Percentiles rank a stretch among this genome's conserved stretches.
Evolutionary conservation across 1,140 invertebrate species (phyloP).

Genomic region (Plutomurus gul): DNA sequence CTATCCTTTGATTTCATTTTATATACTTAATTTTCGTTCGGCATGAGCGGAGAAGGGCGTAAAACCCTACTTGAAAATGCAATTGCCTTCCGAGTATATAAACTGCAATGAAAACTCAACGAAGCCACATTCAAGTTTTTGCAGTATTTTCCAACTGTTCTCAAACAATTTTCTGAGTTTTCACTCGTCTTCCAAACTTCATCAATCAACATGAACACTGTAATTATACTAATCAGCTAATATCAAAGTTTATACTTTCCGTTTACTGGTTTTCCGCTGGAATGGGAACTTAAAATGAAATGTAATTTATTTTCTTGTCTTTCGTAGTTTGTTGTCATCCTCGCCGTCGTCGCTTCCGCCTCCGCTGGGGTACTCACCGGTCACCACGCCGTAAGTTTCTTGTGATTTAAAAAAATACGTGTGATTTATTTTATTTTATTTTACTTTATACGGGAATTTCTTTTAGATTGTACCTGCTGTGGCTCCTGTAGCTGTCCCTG

Average conservation of each 20-base stretch:
- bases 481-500: too few species aligned
- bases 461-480: too few species aligned
- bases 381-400: too few species aligned
- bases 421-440: too few species aligned
- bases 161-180: not conserved
- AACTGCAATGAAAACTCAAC: not conserved
- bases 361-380: not conserved
- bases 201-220: slow-evolving; percentile 13
- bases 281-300: not conserved
- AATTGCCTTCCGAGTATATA: slow-evolving; percentile 2
- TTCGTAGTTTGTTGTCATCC: not conserved
- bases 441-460: too few species aligned
- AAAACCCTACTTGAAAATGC: too few species aligned
- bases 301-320: not conserved
- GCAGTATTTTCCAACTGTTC: not conserved
- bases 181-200: not conserved
- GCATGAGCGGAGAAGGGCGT: not conserved
- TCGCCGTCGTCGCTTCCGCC: not conserved
- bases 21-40: not conserved
- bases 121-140: not conserved
- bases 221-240: not conserved
- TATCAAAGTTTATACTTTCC: not conserved
- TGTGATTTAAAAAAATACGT: too few species aligned
- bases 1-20: not conserved
- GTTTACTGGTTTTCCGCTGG: too few species aligned